These are phyloP conservation scores for Muricea muricata DNA, from an alignment of 92 coral and sea anemone species.

Conservation along the genomic window DNA sequence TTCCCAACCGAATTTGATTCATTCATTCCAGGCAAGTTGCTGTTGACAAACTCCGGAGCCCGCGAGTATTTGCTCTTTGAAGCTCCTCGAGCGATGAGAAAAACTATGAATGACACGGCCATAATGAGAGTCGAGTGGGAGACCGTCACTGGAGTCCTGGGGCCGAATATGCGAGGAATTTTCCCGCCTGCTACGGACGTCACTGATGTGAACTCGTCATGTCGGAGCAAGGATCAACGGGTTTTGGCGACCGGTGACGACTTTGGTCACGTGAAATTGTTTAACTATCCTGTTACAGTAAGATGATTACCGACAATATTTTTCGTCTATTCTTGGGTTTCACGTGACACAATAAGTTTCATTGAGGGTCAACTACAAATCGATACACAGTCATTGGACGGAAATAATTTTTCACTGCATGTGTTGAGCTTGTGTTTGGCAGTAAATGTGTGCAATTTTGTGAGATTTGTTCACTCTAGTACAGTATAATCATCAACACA, in stretches of 20 bases:
- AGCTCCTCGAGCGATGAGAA: constrained; percentile 84
- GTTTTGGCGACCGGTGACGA: constrained; percentile 97
- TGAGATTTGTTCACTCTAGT: too few species aligned
- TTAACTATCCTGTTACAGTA: constrained; percentile 91
- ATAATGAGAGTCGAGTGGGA: constrained; percentile 92
- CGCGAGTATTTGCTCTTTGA: constrained; percentile 93
- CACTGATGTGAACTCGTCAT: constrained; percentile 95
- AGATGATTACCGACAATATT: background rate
- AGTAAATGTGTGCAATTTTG: too few species aligned
- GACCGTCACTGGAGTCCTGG: constrained; percentile 94
- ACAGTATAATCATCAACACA: too few species aligned
- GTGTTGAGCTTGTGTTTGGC: too few species aligned
- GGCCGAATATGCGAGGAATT: constrained; percentile 90
- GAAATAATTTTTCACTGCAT: too few species aligned
- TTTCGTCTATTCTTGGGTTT: too few species aligned
- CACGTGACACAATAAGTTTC: too few species aligned
- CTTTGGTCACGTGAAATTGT: constrained; percentile 94
- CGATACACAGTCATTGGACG: too few species aligned
- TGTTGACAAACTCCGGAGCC: constrained; percentile 97
- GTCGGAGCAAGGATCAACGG: constrained; percentile 84
- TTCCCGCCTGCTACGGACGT: constrained; percentile 95
- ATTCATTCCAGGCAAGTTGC: constrained; percentile 89
- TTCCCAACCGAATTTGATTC: too few species aligned
- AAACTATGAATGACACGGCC: constrained; percentile 88
- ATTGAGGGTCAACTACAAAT: too few species aligned